phyloP scores from a whole-genome alignment of 2,113 vertebrate species.

The Tichodroma muraria region DNA sequence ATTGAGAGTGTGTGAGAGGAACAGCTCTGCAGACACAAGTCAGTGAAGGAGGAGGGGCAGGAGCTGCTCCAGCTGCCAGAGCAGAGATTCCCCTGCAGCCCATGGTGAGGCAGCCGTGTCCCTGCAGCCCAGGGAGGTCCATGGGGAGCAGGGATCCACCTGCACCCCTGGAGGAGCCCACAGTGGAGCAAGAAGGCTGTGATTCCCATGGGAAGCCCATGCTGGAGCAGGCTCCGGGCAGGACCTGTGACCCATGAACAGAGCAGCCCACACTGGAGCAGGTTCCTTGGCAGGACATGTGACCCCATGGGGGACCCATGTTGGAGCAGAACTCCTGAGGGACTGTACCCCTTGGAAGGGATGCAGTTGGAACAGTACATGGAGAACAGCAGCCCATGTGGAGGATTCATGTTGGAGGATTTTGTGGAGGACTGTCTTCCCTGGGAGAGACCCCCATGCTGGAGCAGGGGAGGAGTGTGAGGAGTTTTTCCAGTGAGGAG shows the following conservation, averaged over 20 bases:
- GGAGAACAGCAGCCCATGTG: background rate
- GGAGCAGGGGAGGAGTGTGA: background rate
- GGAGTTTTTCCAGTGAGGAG: background rate
- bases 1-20: background rate
- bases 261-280: background rate
- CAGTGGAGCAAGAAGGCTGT: no score
- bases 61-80: background rate
- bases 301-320: accelerated
- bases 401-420: background rate
- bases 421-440: background rate
- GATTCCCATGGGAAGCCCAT: accelerated
- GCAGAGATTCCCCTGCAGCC: background rate
- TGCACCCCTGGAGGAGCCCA: background rate
- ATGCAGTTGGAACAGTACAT: background rate
- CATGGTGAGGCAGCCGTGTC: no score
- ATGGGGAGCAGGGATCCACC: background rate
- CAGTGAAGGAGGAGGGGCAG: background rate
- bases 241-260: background rate
- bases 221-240: background rate
- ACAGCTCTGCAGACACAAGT: background rate
- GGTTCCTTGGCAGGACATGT: background rate
- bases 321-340: background rate
- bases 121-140: no score
- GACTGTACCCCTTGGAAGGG: background rate
- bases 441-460: background rate